Base-by-base conservation (phyloP, 2,113 vertebrate genomes). In the Pachyramphus minor region DNA sequence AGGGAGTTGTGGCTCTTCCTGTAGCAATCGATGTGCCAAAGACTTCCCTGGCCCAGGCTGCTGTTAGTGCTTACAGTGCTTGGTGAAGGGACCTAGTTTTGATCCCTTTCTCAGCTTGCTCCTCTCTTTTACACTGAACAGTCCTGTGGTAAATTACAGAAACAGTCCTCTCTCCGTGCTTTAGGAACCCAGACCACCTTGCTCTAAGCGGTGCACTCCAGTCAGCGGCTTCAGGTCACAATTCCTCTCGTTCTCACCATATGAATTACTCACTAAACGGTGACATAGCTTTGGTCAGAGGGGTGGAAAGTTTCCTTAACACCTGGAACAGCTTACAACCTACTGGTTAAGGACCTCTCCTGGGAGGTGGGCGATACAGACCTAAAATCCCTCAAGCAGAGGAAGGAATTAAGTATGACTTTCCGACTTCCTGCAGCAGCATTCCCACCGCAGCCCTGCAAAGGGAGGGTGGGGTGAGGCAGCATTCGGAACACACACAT, bases 271-370 rank as follows among this genome's bases (percentile, higher is more conserved):
- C 89, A 69, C 94, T 87, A 23, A 84, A 81, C 69, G 89, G 90
- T 71, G 86, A 95, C 92, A 95, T 63, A 93, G 73, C 83, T 89
- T 87, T 90, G 93, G 91, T 95, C 60, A 92, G 72, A 92, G 73
- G 24, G 49, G 91, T 50, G 79, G 92, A 89, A 95, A 96, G 76
- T 93, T 97, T 96, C 91, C 94, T 81, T 68, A 89, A 93, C 95
- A 96, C 94, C 93, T 96, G 96, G 92, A 97, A 95, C 89, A 95
- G 94, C 86, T 96, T 95, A 94, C 16, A 18, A 53, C 30, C 76
- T 86, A 91, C 76, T 9, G 15, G 73, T 68, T 95, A 95, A 95
- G 56, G 59, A 78, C 16, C 68, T 86, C 95, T 84, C 91, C 64
- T 23, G 93, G 93, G 92, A 96, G 42, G 86, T 86, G 84, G 76